Conservation (phyloP, 2,888 invertebrate genomes). For the Macrostomum cliftonense region DNA sequence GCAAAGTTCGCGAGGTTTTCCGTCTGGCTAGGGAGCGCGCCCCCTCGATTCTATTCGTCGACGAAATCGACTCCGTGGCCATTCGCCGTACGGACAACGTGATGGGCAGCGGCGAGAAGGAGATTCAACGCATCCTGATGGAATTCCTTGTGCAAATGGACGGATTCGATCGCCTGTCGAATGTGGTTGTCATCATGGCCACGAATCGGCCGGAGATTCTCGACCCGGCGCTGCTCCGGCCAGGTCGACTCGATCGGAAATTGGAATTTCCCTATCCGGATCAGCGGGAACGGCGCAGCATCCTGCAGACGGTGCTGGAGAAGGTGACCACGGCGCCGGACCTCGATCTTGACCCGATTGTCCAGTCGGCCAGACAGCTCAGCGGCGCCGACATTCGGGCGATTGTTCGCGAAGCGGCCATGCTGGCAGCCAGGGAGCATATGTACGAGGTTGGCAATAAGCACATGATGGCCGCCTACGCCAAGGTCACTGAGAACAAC, state of each 20-base stretch:
- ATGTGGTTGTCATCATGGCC: conserved; percentile 78
- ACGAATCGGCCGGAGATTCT: conserved; percentile 90
- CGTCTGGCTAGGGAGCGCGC: conserved; percentile 62
- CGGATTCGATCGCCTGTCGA: conserved; percentile 64
- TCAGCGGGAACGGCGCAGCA: conserved; percentile 55
- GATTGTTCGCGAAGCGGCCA: no score
- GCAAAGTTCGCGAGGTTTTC: conserved; percentile 73
- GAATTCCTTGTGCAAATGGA: conserved; percentile 83
- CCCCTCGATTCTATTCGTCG: conserved; percentile 85
- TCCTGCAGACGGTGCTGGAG: conserved; percentile 47
- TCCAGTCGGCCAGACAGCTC: no score
- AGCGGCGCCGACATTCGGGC: no score
- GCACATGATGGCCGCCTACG: no score
- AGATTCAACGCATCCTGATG: conserved; percentile 70
- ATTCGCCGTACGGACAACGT: no score
- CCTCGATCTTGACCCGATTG: conserved; percentile 41
- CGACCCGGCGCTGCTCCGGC: conserved; percentile 60
- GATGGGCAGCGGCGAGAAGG: conserved; percentile 52
- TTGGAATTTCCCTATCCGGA: conserved; percentile 83
- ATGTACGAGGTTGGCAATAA: no score
- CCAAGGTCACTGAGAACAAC: no score
- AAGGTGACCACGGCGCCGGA: conserved; percentile 40
- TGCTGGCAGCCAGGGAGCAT: no score
- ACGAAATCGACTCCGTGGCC: conserved; percentile 87
- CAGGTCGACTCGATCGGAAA: conserved; percentile 70